A percentile compares a stretch with the other conserved stretches of the same genome.
Evolutionary conservation across 2,113 vertebrate genomes (phyloP).

Genomic region (Ciconia stormi): DNA sequence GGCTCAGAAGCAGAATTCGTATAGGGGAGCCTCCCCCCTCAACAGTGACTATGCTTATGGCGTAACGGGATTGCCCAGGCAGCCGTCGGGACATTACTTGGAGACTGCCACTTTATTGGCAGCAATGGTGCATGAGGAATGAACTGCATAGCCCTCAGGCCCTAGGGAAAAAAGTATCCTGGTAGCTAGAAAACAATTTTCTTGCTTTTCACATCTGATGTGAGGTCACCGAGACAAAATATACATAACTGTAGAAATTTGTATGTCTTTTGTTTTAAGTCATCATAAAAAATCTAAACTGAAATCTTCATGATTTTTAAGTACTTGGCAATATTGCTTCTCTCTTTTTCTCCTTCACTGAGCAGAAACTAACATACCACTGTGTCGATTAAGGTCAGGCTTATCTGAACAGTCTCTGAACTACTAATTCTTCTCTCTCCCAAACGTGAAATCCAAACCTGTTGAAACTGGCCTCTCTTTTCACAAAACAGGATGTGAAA

Average conservation of each 20-base stretch:
- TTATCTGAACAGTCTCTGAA: constrained; percentile 19
- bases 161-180: background rate
- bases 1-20: background rate
- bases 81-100: background rate
- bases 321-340: background rate
- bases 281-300: constrained; percentile 1
- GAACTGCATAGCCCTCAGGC: background rate
- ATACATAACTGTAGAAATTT: background rate
- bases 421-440: constrained; percentile 17
- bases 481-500: constrained; percentile 50
- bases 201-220: background rate
- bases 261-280: background rate
- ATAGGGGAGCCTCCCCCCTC: rapidly evolving
- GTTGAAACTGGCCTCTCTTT: constrained; percentile 42
- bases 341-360: constrained; percentile 12
- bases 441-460: constrained; percentile 37
- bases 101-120: background rate
- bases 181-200: background rate
- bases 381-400: constrained; percentile 40
- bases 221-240: background rate
- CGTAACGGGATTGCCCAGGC: background rate
- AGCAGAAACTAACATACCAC: background rate
- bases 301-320: background rate
- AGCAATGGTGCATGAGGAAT: background rate
- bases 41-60: background rate